A percentile compares a stretch with the other conserved stretches of the same genome.
These are phyloP conservation scores for Nesospiza acunhae DNA, from an alignment of 2,113 vertebrate genomes.

Conservation along the genomic window DNA sequence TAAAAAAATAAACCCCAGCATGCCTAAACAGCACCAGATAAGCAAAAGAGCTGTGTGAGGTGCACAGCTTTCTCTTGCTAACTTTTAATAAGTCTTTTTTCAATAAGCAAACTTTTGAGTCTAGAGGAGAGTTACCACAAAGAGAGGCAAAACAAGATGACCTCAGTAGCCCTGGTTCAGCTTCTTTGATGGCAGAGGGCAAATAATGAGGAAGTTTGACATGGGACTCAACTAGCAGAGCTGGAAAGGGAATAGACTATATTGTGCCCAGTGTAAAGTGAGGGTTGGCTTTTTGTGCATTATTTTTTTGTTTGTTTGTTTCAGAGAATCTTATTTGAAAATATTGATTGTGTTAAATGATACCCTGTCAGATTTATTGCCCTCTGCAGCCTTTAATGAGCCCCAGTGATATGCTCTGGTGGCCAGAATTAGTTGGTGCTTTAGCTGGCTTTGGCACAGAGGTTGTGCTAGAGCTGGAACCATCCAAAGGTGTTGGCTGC, in stretches of 20 bases:
- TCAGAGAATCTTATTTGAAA: background rate
- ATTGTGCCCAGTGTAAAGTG: background rate
- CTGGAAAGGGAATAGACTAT: background rate
- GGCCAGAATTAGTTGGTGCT: background rate
- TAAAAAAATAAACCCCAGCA: background rate
- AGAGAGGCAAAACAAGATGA: background rate
- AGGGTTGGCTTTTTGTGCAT: background rate
- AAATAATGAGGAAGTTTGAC: background rate
- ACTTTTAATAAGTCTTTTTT: background rate
- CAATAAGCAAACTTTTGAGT: background rate
- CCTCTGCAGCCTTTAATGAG: background rate
- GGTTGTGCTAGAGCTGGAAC: background rate
- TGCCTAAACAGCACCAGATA: background rate
- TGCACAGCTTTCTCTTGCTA: background rate
- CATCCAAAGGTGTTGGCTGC: background rate
- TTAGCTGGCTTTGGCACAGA: background rate
- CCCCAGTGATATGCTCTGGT: background rate
- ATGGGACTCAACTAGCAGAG: background rate
- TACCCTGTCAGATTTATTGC: background rate
- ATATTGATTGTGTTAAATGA: background rate
- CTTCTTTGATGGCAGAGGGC: background rate
- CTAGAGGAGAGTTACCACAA: background rate
- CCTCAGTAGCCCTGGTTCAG: background rate
- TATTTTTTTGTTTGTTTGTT: background rate
- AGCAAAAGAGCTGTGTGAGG: background rate